phyloP scores from a whole-genome alignment of 2,797 vertebrate species.

The Melopsittacus undulatus region DNA sequence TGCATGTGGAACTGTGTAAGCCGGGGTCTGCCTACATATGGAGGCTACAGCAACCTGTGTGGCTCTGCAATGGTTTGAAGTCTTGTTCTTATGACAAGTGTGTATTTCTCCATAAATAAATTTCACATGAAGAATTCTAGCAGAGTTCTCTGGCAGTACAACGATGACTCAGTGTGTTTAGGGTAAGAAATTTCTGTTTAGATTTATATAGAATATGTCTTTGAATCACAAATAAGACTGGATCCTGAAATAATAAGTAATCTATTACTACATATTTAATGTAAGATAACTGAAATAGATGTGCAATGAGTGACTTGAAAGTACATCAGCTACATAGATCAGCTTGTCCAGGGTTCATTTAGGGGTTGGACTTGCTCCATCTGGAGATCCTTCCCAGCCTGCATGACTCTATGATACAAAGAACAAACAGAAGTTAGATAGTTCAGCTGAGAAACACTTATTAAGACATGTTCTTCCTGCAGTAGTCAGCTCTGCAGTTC shows the following conservation, averaged over 20 bases:
- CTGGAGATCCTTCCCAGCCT: not conserved
- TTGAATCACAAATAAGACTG: not conserved
- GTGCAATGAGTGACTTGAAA: not conserved
- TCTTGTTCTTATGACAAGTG: not conserved
- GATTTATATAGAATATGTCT: not conserved
- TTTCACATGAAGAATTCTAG: not conserved
- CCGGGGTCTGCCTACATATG: not conserved
- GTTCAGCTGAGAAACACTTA: not conserved
- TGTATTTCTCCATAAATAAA: not conserved
- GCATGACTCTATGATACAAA: not conserved
- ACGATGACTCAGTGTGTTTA: not conserved
- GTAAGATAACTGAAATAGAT: not conserved
- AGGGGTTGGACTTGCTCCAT: not conserved
- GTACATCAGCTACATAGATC: not conserved
- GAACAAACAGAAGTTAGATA: not conserved
- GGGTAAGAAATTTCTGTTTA: not conserved
- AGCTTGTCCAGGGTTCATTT: not conserved
- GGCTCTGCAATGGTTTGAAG: not conserved
- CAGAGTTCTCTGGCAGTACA: not conserved
- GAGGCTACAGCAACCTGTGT: not conserved
- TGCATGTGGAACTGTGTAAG: rapidly evolving
- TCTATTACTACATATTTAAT: not conserved
- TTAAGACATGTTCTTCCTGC: not conserved
- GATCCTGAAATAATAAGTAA: not conserved
- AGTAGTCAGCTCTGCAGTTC: not conserved